A percentile compares a stretch with the other conserved stretches of the same genome.
These are phyloP conservation scores for Pachyrhynchus sulphureomaculatus DNA, from an alignment of 1,140 invertebrate genomes.

Conservation along the genomic window DNA sequence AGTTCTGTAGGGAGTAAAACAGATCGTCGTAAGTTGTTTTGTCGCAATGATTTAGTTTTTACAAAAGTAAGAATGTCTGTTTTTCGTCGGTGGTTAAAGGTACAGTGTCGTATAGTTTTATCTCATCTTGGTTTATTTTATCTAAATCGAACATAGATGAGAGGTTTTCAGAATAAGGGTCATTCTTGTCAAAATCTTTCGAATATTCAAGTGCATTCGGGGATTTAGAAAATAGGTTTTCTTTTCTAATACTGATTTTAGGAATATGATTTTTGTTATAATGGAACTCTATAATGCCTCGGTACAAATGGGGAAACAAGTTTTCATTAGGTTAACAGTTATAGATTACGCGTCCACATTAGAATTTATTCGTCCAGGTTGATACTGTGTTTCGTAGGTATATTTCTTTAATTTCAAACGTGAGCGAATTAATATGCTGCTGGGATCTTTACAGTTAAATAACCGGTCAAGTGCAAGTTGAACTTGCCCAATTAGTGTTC, in stretches of 20 bases:
- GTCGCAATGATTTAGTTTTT: conserved; percentile 39
- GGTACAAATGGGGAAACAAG: neutral
- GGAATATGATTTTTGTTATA: conserved; percentile 36
- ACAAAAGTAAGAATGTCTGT: conserved; percentile 33
- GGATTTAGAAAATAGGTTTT: conserved; percentile 34
- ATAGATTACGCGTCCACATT: conserved; percentile 45
- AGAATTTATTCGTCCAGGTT: conserved; percentile 48
- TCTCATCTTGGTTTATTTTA: conserved; percentile 11
- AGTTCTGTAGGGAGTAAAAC: conserved; percentile 38
- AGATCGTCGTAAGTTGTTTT: conserved; percentile 40
- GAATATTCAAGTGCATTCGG: conserved; percentile 39
- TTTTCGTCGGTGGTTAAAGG: conserved; percentile 20
- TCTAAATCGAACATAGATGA: conserved; percentile 24
- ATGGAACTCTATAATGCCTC: conserved; percentile 38
- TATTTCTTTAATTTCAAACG: conserved; percentile 51
- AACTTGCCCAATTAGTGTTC: too few relatives aligned
- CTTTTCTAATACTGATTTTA: conserved; percentile 32
- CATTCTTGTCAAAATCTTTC: conserved; percentile 41
- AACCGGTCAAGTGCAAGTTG: too few relatives aligned
- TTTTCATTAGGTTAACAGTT: neutral
- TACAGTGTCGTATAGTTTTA: conserved; percentile 23
- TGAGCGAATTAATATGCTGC: conserved; percentile 51
- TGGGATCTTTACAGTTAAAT: too few relatives aligned
- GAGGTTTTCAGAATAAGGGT: conserved; percentile 35
- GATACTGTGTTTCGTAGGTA: conserved; percentile 53